Evolutionary conservation across 2,797 vertebrate species (phyloP).

Genomic region (Pygocentrus nattereri): DNA sequence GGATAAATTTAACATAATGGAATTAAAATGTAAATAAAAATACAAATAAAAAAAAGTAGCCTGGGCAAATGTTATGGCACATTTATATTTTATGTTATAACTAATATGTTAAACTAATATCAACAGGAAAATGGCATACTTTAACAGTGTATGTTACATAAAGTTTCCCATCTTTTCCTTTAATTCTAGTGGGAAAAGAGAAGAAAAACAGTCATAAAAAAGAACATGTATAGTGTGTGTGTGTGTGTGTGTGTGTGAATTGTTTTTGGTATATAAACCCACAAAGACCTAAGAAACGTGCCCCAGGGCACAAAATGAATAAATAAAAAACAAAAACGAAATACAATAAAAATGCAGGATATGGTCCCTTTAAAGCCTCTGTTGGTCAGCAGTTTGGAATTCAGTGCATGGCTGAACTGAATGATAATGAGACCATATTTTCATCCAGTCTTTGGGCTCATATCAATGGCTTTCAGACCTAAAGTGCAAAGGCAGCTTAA

Average conservation of each 20-base stretch:
- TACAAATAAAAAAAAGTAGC: too few relatives aligned
- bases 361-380: not conserved
- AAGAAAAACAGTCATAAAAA: not conserved
- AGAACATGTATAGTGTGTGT: not conserved
- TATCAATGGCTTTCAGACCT: not conserved
- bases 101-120: too few relatives aligned
- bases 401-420: not conserved
- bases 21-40: too few relatives aligned
- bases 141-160: too few relatives aligned
- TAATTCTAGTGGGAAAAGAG: too few relatives aligned
- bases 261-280: not conserved
- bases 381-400: not conserved
- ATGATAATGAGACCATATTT: not conserved
- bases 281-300: not conserved
- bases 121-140: too few relatives aligned
- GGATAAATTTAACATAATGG: too few relatives aligned
- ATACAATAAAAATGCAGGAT: not conserved
- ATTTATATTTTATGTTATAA: too few relatives aligned
- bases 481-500: not conserved
- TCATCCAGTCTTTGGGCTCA: not conserved
- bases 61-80: too few relatives aligned
- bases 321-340: not conserved
- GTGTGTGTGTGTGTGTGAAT: too few relatives aligned
- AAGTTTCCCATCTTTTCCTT: too few relatives aligned
- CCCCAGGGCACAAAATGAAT: too few relatives aligned